These are phyloP conservation scores for Pithys albifrons DNA, from an alignment of 2,113 vertebrate genomes.

Conservation along the genomic window DNA sequence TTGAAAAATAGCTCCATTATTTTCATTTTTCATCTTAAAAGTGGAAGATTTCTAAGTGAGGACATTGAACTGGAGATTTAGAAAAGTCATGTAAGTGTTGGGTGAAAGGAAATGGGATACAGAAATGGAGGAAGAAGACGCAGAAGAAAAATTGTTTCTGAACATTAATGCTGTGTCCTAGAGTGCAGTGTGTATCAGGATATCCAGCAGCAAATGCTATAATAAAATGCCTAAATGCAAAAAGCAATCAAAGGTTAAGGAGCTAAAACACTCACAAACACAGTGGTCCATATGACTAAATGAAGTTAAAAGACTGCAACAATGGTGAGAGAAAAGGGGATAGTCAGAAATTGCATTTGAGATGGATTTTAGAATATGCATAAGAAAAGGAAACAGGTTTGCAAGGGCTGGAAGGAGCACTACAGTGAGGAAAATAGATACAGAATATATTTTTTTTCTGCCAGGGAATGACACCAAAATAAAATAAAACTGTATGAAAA, in stretches of 20 bases:
- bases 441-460: background rate
- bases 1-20: background rate
- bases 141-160: background rate
- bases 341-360: background rate
- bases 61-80: background rate
- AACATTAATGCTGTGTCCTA: background rate
- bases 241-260: background rate
- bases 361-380: background rate
- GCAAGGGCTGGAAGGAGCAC: background rate
- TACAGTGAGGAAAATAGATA: background rate
- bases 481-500: slow-evolving; percentile 45
- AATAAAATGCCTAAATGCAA: background rate
- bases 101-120: background rate
- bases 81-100: background rate
- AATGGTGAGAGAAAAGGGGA: background rate
- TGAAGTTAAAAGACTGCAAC: background rate
- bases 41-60: background rate
- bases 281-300: background rate
- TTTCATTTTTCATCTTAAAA: background rate
- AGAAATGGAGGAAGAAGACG: background rate
- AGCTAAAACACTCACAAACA: background rate
- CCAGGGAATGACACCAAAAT: slow-evolving; percentile 5
- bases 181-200: background rate
- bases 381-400: background rate
- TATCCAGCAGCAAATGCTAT: background rate